phyloP scores from a whole-genome alignment of 2,797 vertebrate genomes.

The Picus viridis region DNA sequence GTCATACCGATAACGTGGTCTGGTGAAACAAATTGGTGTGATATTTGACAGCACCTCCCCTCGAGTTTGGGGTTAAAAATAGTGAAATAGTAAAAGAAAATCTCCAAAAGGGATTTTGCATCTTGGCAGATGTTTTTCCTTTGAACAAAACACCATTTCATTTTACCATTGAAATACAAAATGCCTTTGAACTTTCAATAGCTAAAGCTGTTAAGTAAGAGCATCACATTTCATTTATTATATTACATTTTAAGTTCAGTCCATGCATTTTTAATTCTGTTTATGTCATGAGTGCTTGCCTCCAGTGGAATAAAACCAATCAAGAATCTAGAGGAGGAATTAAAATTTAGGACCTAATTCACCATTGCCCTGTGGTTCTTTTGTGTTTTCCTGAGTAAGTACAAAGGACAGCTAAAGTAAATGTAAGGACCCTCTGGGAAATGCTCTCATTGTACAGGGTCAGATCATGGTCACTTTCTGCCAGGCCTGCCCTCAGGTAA shows the following conservation, averaged over 20 bases:
- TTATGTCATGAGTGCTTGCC: constrained; percentile 47
- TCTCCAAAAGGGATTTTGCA: constrained; percentile 12
- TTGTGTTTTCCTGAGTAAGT: constrained; percentile 31
- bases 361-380: background rate
- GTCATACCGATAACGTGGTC: constrained; percentile 53
- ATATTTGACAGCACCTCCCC: background rate
- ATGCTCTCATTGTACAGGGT: background rate
- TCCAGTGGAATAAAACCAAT: constrained; percentile 54
- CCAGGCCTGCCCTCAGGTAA: background rate
- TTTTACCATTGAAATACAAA: constrained; percentile 52
- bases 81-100: constrained; percentile 10
- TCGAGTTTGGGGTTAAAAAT: constrained; percentile 19
- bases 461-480: background rate
- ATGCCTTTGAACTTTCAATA: constrained; percentile 44
- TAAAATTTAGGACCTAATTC: constrained; percentile 33
- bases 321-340: constrained; percentile 22
- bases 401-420: constrained; percentile 19
- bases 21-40: constrained; percentile 24
- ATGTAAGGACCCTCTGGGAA: background rate
- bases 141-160: constrained; percentile 40
- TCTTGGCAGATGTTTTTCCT: background rate
- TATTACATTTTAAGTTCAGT: constrained; percentile 47
- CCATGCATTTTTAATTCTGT: constrained; percentile 62
- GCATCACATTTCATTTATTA: constrained; percentile 48
- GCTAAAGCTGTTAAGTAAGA: constrained; percentile 39